Evolutionary conservation across 2,113 vertebrate genomes (phyloP).

Genomic region (Gobius niger): DNA sequence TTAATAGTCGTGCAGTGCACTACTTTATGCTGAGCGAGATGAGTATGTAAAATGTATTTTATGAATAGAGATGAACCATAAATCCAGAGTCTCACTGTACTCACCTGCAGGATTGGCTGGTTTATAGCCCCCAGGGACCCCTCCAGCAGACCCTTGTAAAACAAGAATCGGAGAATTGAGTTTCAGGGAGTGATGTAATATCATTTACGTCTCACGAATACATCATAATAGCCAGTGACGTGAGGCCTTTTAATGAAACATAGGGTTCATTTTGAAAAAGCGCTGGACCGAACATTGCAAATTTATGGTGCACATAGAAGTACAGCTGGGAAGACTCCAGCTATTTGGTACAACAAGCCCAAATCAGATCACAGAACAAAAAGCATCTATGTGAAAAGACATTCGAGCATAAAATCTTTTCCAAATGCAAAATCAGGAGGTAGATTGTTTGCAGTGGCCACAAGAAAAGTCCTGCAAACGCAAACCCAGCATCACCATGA

Average conservation of each 20-base stretch:
- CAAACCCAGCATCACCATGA: neutral
- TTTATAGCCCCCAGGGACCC: conserved; percentile 70
- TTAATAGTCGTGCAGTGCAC: too few relatives aligned
- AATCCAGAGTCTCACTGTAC: conserved; percentile 25
- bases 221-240: conserved; percentile 11
- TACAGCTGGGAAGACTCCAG: neutral
- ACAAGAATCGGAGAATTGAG: conserved; percentile 36
- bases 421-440: neutral
- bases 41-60: conserved; percentile 14
- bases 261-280: neutral
- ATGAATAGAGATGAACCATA: conserved; percentile 14
- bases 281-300: neutral
- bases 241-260: neutral
- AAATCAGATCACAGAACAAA: neutral
- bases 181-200: conserved; percentile 34
- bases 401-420: too few relatives aligned
- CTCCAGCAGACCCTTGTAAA: conserved; percentile 65
- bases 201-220: conserved; percentile 1
- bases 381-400: neutral
- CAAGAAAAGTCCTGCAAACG: neutral
- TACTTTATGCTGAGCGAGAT: conserved; percentile 15
- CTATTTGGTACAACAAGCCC: neutral
- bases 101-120: conserved; percentile 76
- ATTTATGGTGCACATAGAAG: neutral
- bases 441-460: neutral